Evolutionary conservation across 2,888 invertebrate genomes (phyloP), one percentile per base, ranked within the genome.

Genomic region (Gisinianus flammeolus): DNA sequence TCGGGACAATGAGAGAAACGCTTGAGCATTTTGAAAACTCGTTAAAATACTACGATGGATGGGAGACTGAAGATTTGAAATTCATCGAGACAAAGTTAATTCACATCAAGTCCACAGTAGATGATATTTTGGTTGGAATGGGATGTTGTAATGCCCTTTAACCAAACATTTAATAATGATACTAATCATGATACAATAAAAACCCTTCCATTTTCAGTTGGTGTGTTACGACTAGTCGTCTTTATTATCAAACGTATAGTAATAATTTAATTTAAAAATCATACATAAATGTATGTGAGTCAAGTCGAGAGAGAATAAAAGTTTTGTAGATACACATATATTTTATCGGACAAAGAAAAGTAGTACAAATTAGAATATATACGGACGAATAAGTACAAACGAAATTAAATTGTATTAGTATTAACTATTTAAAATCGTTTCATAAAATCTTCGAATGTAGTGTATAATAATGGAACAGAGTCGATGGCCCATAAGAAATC

Each of bases 401-500:
- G n/a, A n/a, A n/a, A n/a, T n/a, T n/a, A 44, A 44, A 16, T 4
- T 44, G 12, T 16, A 44, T 6, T 19, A 44, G 12, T 44, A 4
- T 44, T 16, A 62, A 28, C 26, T 28, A 2, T 5, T 73, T 78
- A 81, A 78, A 79, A 87, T 72, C 86, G 86, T 67, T 86, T 84
- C 85, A 91, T 85, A 26, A 89, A 84, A 31, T 88, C 85, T 26
- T 91, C 83, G 24, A 91, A 80, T 81, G 89, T 88, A 76, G 87
- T 78, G 85, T 92, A 92, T 2, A 93, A 90, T 12, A 92, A 86
- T 79, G 87, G 87, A 0, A 89, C 89, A 0, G 91, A 91, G 85
- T 92, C 90, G 16, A 88, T 88, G 0, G 90, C 92, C 88, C 90
- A 93, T 10, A 93, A 84, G 85, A 92, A 93, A 86, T 93, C 93